A percentile compares a stretch with the other conserved stretches of the same genome.
phyloP scores from a whole-genome alignment of 2,888 invertebrate genomes.

The Galerucella calmariensis region DNA sequence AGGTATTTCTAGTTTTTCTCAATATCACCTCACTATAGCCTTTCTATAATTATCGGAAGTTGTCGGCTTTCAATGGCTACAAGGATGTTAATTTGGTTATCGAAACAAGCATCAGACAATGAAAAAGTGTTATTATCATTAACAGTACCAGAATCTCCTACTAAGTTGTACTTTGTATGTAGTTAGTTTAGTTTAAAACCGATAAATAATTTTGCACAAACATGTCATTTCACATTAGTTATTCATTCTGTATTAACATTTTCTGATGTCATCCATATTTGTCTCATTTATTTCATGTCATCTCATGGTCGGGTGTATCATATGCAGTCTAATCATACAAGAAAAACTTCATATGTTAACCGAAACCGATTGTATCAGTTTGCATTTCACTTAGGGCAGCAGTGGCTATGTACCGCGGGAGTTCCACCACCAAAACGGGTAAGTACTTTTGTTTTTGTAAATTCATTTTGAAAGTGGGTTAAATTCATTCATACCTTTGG shows the following conservation, averaged over 20 bases:
- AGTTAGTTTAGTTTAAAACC: too few relatives aligned
- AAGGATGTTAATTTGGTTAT: too few relatives aligned
- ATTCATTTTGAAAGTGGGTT: background rate
- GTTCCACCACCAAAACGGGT: constrained; percentile 73
- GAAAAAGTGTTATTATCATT: too few relatives aligned
- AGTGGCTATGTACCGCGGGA: constrained; percentile 77
- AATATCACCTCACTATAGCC: too few relatives aligned
- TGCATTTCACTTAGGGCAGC: constrained; percentile 83
- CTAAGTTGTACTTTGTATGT: too few relatives aligned
- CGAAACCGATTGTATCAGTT: constrained; percentile 73
- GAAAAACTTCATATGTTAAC: constrained; percentile 59
- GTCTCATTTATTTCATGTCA: constrained; percentile 47
- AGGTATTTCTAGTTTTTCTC: too few relatives aligned
- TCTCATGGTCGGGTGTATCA: constrained; percentile 66
- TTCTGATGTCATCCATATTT: constrained; percentile 26
- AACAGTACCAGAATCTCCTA: too few relatives aligned
- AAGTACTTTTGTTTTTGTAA: constrained; percentile 54
- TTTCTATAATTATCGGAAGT: too few relatives aligned
- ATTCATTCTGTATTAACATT: background rate
- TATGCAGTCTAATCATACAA: constrained; percentile 70
- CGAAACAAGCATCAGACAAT: too few relatives aligned
- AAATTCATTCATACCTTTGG: background rate
- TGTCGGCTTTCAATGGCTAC: too few relatives aligned
- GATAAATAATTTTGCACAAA: background rate
- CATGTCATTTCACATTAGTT: constrained; percentile 2